Evolutionary conservation across 2,797 vertebrate genomes (phyloP).

Genomic region (Lacerta viridis): DNA sequence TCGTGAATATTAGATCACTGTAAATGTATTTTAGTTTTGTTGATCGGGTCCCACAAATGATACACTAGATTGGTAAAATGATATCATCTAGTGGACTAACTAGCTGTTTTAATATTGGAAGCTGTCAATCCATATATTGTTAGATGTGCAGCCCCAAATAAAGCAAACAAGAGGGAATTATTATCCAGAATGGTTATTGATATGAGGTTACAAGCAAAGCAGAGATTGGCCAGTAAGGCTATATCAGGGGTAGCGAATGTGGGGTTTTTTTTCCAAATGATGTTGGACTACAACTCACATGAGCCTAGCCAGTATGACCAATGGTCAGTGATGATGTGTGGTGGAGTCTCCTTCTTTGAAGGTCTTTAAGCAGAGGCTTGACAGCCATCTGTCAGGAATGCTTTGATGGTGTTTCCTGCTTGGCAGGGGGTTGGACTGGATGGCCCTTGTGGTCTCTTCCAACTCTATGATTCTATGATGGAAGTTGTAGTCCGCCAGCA

Average conservation of each 20-base stretch:
- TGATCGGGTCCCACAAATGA: slow-evolving; percentile 11
- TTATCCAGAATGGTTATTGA: neutral
- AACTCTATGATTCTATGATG: too few species aligned
- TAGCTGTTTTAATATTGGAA: slow-evolving; percentile 22
- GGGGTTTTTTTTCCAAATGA: too few species aligned
- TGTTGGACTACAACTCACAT: neutral
- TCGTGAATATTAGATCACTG: slow-evolving; percentile 39
- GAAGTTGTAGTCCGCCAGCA: too few species aligned
- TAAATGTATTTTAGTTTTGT: slow-evolving; percentile 23
- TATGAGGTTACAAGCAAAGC: neutral
- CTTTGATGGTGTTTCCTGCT: too few species aligned
- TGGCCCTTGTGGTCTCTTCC: too few species aligned
- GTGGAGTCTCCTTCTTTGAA: too few species aligned
- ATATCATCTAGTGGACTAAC: slow-evolving; percentile 11
- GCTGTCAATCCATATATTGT: neutral
- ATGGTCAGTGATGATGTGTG: too few species aligned
- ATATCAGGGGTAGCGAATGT: too few species aligned
- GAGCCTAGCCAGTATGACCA: neutral
- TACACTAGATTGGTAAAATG: slow-evolving; percentile 1
- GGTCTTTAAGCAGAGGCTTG: too few species aligned
- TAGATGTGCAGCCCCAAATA: neutral
- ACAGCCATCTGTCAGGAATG: too few species aligned
- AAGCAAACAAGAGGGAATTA: slow-evolving; percentile 20
- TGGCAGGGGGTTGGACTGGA: too few species aligned
- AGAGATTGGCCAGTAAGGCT: too few species aligned